Conservation (phyloP, 2,888 invertebrate species). For the Orchesellides sinensis region DNA sequence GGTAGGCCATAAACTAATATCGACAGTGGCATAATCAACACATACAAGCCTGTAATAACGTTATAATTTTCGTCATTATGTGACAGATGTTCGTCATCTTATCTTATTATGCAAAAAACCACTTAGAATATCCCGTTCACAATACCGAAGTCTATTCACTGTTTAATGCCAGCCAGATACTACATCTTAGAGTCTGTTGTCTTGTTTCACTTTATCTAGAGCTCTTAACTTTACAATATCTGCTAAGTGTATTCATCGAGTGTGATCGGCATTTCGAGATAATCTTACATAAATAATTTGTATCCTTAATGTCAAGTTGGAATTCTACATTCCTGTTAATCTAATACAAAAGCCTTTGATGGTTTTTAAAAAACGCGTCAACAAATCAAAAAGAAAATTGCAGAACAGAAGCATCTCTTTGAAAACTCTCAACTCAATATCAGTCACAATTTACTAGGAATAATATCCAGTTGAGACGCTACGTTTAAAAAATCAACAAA, state of each 20-base stretch:
- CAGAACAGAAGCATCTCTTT: neutral
- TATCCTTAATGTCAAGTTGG: too few relatives aligned
- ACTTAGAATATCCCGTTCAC: conserved; percentile 49
- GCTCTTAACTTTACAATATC: neutral
- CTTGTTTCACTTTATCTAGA: neutral
- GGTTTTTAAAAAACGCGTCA: neutral
- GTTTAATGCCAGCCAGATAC: conserved; percentile 9
- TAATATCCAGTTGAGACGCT: neutral
- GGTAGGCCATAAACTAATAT: too few relatives aligned
- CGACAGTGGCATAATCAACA: too few relatives aligned
- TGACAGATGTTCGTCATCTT: too few relatives aligned
- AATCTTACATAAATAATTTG: neutral
- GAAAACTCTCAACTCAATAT: neutral
- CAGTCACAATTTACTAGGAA: neutral
- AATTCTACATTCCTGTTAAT: neutral
- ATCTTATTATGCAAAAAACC: too few relatives aligned
- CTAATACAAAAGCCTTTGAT: neutral
- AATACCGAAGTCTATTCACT: conserved; percentile 66
- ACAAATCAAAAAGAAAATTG: neutral
- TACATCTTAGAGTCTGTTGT: neutral
- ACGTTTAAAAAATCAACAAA: neutral
- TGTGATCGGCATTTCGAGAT: neutral
- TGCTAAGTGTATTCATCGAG: neutral
- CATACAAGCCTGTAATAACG: too few relatives aligned
- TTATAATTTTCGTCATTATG: neutral